Evolutionary conservation across 2,113 vertebrate species (phyloP).

Genomic region (Apteryx mantelli): DNA sequence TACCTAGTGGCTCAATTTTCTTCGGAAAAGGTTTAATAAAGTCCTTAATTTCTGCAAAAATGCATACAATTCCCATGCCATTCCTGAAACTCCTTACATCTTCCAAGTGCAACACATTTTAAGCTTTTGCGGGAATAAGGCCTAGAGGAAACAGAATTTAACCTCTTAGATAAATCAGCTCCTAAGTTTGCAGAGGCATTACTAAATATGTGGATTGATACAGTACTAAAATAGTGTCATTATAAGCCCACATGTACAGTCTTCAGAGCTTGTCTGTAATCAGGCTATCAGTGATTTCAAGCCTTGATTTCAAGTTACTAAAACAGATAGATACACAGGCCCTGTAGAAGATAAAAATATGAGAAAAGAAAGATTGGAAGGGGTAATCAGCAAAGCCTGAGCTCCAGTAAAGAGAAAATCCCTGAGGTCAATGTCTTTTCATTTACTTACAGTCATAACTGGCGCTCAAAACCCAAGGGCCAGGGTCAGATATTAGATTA

Average conservation of each 20-base stretch:
- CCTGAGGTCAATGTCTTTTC: not conserved
- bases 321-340: not conserved
- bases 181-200: not conserved
- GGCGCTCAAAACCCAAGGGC: not conserved
- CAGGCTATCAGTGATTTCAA: not conserved
- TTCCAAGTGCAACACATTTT: not conserved
- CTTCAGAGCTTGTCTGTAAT: not conserved
- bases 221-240: not conserved
- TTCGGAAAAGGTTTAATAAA: not conserved
- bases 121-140: not conserved
- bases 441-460: not conserved
- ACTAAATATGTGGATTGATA: not conserved
- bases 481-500: not conserved
- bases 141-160: not conserved
- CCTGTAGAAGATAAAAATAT: not conserved
- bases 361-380: not conserved
- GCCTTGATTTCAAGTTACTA: not conserved
- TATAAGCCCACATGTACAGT: not conserved
- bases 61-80: not conserved
- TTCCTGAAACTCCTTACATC: not conserved
- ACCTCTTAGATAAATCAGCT: not conserved
- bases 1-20: not conserved
- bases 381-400: not conserved
- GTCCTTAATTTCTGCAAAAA: not conserved
- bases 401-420: not conserved